Conservation (phyloP, 1,140 invertebrate genomes). For the Drosophila seguyi region DNA sequence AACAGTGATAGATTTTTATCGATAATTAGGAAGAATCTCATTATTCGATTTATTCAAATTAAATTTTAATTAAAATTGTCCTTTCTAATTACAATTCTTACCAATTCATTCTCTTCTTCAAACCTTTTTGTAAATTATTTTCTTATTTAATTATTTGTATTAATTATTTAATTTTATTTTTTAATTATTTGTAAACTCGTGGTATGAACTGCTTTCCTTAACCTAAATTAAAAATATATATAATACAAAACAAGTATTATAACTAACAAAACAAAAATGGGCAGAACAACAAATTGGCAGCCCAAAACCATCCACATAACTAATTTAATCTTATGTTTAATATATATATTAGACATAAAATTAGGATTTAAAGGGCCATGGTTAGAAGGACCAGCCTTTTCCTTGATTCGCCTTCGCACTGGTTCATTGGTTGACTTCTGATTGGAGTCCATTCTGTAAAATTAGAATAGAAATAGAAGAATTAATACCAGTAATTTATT, state of each 20-base stretch:
- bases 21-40: too few relatives aligned
- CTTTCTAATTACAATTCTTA: too few relatives aligned
- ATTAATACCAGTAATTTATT: too few relatives aligned
- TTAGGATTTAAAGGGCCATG: not conserved
- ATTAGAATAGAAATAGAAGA: not conserved
- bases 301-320: conserved; percentile 1
- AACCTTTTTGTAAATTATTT: too few relatives aligned
- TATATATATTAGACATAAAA: not conserved
- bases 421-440: not conserved
- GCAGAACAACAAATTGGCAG: not conserved
- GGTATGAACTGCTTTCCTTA: too few relatives aligned
- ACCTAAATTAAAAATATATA: not conserved
- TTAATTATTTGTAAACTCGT: too few relatives aligned
- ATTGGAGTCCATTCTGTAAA: not conserved
- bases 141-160: too few relatives aligned
- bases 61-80: too few relatives aligned
- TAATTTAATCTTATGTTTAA: not conserved
- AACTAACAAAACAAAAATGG: not conserved
- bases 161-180: too few relatives aligned
- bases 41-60: too few relatives aligned
- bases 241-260: not conserved
- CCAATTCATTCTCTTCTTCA: too few relatives aligned
- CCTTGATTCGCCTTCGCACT: not conserved
- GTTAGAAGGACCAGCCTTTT: not conserved
- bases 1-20: too few relatives aligned